Evolutionary conservation across 2,797 vertebrate species (phyloP), one percentile per base, ranked within the genome.

Genomic region (Etheostoma perlongum): DNA sequence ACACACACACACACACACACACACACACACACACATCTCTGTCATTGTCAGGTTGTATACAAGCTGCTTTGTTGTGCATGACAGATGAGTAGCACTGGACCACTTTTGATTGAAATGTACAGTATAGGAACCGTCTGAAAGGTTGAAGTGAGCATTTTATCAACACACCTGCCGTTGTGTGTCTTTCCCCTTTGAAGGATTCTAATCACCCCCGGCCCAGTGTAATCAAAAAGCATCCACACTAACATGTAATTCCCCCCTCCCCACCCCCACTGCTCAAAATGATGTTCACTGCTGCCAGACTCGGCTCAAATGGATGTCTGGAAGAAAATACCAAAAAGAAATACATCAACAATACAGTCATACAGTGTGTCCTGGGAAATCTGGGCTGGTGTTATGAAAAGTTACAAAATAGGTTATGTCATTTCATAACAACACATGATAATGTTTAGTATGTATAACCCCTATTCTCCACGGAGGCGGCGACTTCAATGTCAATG

Each of bases 151-250:
- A 66, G 58, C 66, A 52, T 82, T 88, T 73, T 82, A 61, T 76
- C 48, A 6, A 48, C 60, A 18, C 12, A 4, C 19, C 70, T n/a
- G 64, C 44, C 33, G 30, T 27, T 74, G 85, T 77, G 70, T 52
- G 63, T 84, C 73, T 84, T 75, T 84, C 74, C 36, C 57, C 72
- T 75, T 42, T 21, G 7, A 73, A 90, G 85, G 78, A 85, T 92
- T 88, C 84, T 84, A 90, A 92, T 92, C 79, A 84, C 62, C 21
- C 25, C 48, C 2, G 4, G 44, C 21, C 67, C 48, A 5, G 40
- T 16, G 44, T 79, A 78, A 92, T 93, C 92, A 91, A 92, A 90
- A 91, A 88, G 59, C 78, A 79, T 80, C 81, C 81, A 85, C 79
- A 62, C 71, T 54, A 71, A 82, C 76, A 85, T 76, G 79, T 82